Base-by-base conservation (phyloP, 2,113 vertebrate species). In the Arothron firmamentum region DNA sequence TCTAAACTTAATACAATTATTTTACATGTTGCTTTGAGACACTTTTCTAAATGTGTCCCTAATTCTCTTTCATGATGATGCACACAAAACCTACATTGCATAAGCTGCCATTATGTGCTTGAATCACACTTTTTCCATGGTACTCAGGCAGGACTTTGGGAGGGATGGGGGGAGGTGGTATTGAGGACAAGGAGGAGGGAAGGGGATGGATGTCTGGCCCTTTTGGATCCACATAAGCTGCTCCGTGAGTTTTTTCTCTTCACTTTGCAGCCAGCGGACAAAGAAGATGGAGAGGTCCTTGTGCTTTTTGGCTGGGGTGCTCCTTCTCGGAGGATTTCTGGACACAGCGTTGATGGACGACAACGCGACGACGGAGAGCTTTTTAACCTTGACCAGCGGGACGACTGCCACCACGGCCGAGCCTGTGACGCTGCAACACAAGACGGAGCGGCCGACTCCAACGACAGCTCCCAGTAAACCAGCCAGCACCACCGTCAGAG, bases 201-300 rank as follows among this genome's bases (percentile, higher is more conserved):
- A 52, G 57, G 62, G 19, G 67, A 75, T 72, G 63, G 65, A 77
- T 63, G 58, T 63, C 45, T 82, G 75, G 67, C 67, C 70, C 70
- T 65, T 31, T 63, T 57, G 73, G 60, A 54, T 56, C 38, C 56
- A 48, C 52, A 73, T 75, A 68, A 78, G 72, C 47, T 31, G 14
- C 43, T 15, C 6, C 0, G 46, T 50, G 52, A 52, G 13, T 67
- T 60, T 45, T 59, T 56, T 54, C 2, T 0, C 0, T 19, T 17
- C 57, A 57, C 54, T 71, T 65, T 68, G 62, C 64, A 56, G 72
- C 60, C 60, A 57, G 59, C 62, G 60, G 13, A 66, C 66, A 67
- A 59, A 63, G 59, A 71, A 21, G 18, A 88, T 89, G 88, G 77
- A 62, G 67, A 85, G 70, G 64, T 64, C 75, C 31, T 56, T 78